These are phyloP conservation scores for Xestia xanthographa DNA, from an alignment of 2,888 invertebrate species.

Conservation along the genomic window DNA sequence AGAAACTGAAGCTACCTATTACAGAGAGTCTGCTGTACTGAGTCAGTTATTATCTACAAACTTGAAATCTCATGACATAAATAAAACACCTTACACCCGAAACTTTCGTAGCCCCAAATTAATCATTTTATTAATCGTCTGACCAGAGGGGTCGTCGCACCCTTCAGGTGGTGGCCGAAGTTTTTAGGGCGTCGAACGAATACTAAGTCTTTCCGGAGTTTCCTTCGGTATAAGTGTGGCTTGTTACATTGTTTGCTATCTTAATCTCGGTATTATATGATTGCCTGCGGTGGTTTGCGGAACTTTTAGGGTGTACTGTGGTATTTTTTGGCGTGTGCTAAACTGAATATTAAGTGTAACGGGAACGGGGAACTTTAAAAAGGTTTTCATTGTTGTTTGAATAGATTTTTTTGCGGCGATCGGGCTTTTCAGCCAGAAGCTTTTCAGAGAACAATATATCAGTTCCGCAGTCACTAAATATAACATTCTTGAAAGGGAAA, in stretches of 20 bases:
- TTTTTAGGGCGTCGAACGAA: conserved; percentile 45
- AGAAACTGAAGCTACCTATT: background rate
- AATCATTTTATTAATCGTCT: conserved; percentile 20
- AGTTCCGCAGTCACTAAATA: background rate
- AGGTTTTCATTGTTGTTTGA: background rate
- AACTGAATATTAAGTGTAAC: conserved; percentile 7
- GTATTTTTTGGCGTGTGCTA: background rate
- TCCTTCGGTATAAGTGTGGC: background rate
- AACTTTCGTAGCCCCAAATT: background rate
- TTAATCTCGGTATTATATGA: conserved; percentile 42
- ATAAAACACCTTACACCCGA: background rate
- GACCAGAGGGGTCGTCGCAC: conserved; percentile 60
- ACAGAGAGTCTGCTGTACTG: background rate
- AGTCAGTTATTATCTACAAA: background rate
- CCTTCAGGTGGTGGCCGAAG: conserved; percentile 40
- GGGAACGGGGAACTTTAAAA: background rate
- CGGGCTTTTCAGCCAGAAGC: background rate
- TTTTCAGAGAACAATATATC: background rate
- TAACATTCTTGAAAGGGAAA: background rate
- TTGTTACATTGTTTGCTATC: conserved; percentile 41
- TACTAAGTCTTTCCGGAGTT: conserved; percentile 48
- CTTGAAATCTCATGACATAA: background rate
- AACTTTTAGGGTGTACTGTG: background rate
- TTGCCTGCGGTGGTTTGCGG: conserved; percentile 31
- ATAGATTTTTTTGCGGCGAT: background rate